Conservation (phyloP, 2,888 invertebrate genomes). For the Troides aeacus region DNA sequence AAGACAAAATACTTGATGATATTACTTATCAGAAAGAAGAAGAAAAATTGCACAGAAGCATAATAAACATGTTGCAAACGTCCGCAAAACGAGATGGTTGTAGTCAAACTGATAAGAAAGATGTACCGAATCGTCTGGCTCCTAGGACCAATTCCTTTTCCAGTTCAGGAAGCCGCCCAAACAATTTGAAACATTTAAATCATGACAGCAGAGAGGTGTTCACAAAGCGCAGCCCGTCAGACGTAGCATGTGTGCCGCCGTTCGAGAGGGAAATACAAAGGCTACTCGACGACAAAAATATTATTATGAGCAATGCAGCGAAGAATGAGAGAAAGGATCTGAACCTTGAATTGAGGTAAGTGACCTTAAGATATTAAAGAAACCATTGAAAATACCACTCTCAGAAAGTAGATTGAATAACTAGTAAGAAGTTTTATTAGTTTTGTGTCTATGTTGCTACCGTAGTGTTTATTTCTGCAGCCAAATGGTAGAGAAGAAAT, state of each 20-base stretch:
- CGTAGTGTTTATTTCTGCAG: too few species aligned
- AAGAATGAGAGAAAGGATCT: slow-evolving; percentile 82
- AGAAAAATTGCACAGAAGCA: slow-evolving; percentile 72
- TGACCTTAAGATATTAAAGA: not conserved
- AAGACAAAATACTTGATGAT: slow-evolving; percentile 67
- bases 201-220: slow-evolving; percentile 72
- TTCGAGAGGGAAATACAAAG: slow-evolving; percentile 90
- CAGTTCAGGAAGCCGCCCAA: slow-evolving; percentile 73
- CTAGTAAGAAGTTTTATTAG: too few species aligned
- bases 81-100: slow-evolving; percentile 82
- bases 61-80: slow-evolving; percentile 76
- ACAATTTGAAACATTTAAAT: slow-evolving; percentile 77
- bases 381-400: not conserved
- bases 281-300: slow-evolving; percentile 85
- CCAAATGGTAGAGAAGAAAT: too few species aligned
- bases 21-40: slow-evolving; percentile 71
- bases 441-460: too few species aligned
- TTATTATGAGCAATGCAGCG: slow-evolving; percentile 81
- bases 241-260: slow-evolving; percentile 80
- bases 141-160: slow-evolving; percentile 77
- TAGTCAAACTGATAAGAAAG: slow-evolving; percentile 84
- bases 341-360: slow-evolving; percentile 78
- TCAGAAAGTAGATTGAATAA: too few species aligned
- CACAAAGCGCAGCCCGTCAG: slow-evolving; percentile 71
- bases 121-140: slow-evolving; percentile 64